Evolutionary conservation across 1,140 invertebrate species (phyloP).

Genomic region (Pseudomyrmex concolor): DNA sequence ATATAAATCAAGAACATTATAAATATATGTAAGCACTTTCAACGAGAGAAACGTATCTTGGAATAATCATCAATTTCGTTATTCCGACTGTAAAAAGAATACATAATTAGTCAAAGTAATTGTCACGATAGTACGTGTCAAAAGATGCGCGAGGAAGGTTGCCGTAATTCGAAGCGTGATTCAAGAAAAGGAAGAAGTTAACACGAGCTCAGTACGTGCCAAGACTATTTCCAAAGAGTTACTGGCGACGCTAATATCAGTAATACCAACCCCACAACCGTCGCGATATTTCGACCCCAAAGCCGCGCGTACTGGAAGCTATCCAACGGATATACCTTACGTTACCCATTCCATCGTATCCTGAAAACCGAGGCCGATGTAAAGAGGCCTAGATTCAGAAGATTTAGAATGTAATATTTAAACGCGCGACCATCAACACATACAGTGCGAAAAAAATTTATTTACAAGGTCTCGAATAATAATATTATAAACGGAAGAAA

Average conservation of each 20-base stretch:
- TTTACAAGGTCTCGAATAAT: not conserved
- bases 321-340: conserved; percentile 74
- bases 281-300: conserved; percentile 69
- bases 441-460: not conserved
- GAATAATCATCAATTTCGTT: not conserved
- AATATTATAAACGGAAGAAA: not conserved
- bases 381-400: conserved; percentile 67
- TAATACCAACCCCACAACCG: conserved; percentile 75
- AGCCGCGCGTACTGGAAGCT: conserved; percentile 72
- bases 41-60: not conserved
- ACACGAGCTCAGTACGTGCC: conserved; percentile 68
- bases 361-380: conserved; percentile 64
- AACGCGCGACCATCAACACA: not conserved
- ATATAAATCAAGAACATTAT: not conserved
- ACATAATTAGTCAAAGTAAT: not conserved
- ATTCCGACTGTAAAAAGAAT: not conserved
- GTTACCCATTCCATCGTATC: conserved; percentile 44
- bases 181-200: conserved; percentile 70
- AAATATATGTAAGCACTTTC: not conserved
- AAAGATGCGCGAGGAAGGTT: not conserved
- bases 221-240: conserved; percentile 79
- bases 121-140: not conserved
- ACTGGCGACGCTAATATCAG: conserved; percentile 79
- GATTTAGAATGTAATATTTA: conserved; percentile 32
- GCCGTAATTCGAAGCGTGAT: conserved; percentile 66